phyloP scores from a whole-genome alignment of 2,113 vertebrate genomes.

The Calidris pygmaea region DNA sequence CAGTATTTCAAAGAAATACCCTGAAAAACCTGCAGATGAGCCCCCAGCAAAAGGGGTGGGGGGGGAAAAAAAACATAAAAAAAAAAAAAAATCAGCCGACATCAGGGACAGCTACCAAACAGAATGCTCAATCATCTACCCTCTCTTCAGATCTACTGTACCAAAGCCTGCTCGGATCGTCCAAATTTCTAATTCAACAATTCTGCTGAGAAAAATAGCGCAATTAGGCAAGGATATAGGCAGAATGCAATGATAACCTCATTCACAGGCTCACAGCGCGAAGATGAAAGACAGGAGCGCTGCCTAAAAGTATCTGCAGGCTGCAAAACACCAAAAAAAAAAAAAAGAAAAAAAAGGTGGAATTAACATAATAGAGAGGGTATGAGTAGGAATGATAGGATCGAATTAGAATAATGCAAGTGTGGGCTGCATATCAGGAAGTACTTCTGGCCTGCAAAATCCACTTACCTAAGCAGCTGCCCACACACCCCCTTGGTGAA shows the following conservation, averaged over 20 bases:
- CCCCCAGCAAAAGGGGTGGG: background rate
- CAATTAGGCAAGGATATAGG: background rate
- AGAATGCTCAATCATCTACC: background rate
- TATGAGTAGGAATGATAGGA: background rate
- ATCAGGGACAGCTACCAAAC: background rate
- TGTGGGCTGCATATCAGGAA: slow-evolving; percentile 36
- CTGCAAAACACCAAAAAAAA: background rate
- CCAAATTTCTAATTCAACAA: background rate
- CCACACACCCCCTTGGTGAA: background rate
- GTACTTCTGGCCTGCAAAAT: slow-evolving; percentile 29
- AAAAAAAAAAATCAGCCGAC: background rate
- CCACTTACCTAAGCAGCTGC: slow-evolving; percentile 47
- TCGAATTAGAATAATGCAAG: slow-evolving; percentile 33
- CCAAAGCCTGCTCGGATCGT: background rate
- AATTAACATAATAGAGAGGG: slow-evolving; percentile 12
- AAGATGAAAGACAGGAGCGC: background rate
- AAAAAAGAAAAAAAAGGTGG: background rate
- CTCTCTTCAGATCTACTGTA: background rate
- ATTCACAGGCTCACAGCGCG: background rate
- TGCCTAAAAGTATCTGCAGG: background rate
- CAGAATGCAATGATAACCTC: background rate
- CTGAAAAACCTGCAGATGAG: background rate
- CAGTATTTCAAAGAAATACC: background rate
- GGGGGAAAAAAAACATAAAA: too few species aligned
- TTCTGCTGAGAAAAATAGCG: background rate